These are phyloP conservation scores for Elysia crispata DNA, from an alignment of 2,888 invertebrate genomes.

Conservation along the genomic window DNA sequence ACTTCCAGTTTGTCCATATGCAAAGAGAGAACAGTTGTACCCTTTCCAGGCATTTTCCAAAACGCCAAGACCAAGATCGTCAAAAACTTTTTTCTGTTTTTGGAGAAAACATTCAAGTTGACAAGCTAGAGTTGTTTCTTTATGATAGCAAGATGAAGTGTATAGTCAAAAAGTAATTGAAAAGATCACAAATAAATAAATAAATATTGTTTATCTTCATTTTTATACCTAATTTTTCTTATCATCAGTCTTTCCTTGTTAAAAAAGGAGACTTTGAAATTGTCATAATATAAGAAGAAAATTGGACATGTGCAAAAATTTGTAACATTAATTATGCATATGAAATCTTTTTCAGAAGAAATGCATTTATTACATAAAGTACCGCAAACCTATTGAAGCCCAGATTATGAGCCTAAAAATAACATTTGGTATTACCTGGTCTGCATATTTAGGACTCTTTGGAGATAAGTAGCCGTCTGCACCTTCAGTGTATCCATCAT, in stretches of 20 bases:
- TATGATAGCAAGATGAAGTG: no score
- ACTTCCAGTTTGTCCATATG: constrained; percentile 76
- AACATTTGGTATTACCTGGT: constrained; percentile 67
- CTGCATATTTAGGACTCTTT: constrained; percentile 67
- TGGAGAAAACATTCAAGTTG: no score
- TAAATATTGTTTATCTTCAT: no score
- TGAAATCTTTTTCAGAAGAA: neutral
- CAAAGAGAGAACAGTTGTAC: constrained; percentile 75
- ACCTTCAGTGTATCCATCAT: constrained; percentile 70
- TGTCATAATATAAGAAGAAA: neutral
- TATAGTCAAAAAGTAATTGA: no score
- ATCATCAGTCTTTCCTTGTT: no score
- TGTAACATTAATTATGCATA: no score
- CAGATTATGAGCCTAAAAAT: no score
- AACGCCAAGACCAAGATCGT: constrained; percentile 74
- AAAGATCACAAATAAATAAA: no score
- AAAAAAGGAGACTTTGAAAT: no score
- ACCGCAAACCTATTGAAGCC: neutral
- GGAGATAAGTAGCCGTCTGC: constrained; percentile 71
- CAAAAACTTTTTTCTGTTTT: constrained; percentile 68
- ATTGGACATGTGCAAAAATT: no score
- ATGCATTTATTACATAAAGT: neutral
- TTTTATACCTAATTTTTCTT: no score
- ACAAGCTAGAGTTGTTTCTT: no score
- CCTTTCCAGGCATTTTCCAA: constrained; percentile 75